Conservation (phyloP, 2,113 vertebrate genomes). For the Perca schrenkii region DNA sequence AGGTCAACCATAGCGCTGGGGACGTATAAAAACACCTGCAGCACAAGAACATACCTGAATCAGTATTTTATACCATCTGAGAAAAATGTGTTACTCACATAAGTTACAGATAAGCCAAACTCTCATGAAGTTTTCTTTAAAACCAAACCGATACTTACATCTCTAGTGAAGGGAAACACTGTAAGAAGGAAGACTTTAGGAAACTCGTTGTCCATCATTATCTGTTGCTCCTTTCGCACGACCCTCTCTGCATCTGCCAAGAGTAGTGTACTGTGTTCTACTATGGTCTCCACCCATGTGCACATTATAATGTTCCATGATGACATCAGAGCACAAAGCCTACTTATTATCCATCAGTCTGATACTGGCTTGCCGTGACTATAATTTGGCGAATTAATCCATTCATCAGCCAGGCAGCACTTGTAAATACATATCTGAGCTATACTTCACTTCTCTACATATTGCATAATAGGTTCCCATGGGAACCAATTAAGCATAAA, state of each 20-base stretch:
- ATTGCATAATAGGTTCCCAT: constrained; percentile 6
- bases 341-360: background rate
- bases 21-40: constrained; percentile 66
- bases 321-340: background rate
- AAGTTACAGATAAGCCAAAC: background rate
- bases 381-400: constrained; percentile 7
- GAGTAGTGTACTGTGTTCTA: constrained; percentile 6
- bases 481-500: constrained; percentile 48
- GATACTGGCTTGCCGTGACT: background rate
- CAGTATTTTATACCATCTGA: background rate
- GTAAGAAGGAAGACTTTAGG: constrained; percentile 50
- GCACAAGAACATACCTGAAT: background rate
- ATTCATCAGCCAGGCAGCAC: background rate
- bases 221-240: constrained; percentile 35
- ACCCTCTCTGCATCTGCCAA: constrained; percentile 68
- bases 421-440: constrained; percentile 15
- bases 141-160: constrained; percentile 54
- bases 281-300: background rate
- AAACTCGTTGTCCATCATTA: constrained; percentile 63
- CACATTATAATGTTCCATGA: background rate
- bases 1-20: constrained; percentile 50
- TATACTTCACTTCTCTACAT: constrained; percentile 3
- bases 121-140: too few species aligned
- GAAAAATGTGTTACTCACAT: background rate
- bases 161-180: constrained; percentile 64